These are phyloP conservation scores for Propithecus coquereli DNA, from an alignment of 2,113 vertebrate genomes.

Conservation along the genomic window DNA sequence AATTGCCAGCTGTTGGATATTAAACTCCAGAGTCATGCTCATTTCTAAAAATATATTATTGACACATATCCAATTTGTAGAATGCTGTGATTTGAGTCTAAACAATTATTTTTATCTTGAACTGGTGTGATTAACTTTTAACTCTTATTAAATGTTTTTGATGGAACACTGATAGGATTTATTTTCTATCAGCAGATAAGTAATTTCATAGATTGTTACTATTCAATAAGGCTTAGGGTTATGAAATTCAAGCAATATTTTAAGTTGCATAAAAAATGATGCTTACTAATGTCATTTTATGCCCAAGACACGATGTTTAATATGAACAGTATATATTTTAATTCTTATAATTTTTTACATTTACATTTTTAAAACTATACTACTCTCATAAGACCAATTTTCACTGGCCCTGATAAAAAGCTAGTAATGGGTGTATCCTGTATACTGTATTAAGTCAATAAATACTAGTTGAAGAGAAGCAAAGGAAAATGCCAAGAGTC, in stretches of 20 bases:
- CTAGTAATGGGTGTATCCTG: neutral
- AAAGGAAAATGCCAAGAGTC: neutral
- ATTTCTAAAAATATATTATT: neutral
- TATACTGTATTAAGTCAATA: neutral
- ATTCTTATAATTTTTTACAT: neutral
- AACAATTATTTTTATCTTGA: constrained; percentile 31
- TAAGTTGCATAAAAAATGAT: neutral
- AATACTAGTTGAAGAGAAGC: neutral
- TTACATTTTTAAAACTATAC: neutral
- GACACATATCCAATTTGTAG: neutral
- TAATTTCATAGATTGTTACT: constrained; percentile 17
- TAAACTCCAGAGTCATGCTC: neutral
- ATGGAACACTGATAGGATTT: neutral
- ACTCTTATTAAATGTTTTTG: constrained; percentile 28
- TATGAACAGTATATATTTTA: neutral
- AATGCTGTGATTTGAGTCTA: constrained; percentile 17
- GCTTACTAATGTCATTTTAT: neutral
- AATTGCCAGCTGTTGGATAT: neutral
- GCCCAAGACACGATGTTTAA: neutral
- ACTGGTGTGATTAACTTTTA: constrained; percentile 22
- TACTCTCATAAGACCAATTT: neutral
- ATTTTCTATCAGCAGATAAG: neutral
- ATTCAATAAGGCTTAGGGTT: neutral
- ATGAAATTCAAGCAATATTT: neutral
- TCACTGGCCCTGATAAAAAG: neutral